Percentiles rank a stretch among this genome's conserved stretches.
Evolutionary conservation across 2,888 invertebrate genomes (phyloP).

Genomic region (Tenthredo distinguenda): DNA sequence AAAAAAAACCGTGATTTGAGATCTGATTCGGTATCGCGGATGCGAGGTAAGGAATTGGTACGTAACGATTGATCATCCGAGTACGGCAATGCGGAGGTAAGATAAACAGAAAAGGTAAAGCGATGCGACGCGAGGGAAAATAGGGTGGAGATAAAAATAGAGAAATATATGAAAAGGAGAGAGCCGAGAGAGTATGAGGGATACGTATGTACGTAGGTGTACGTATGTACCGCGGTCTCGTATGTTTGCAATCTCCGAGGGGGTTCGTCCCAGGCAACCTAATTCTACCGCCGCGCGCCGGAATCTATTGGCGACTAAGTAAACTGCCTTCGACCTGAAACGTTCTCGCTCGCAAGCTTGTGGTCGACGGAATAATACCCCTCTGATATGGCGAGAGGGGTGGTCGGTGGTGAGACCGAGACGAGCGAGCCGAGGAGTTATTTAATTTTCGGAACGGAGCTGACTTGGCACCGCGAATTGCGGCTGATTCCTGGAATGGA

Average conservation of each 20-base stretch:
- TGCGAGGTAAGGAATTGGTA: not conserved
- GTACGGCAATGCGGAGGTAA: not conserved
- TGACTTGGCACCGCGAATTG: slow-evolving; percentile 68
- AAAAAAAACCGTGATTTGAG: not conserved
- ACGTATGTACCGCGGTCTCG: not conserved
- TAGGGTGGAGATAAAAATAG: not conserved
- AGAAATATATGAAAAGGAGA: not conserved
- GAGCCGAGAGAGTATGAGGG: not conserved
- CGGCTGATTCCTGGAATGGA: slow-evolving; percentile 65
- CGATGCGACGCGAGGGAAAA: not conserved
- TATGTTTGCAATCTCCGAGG: slow-evolving; percentile 51
- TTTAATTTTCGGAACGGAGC: slow-evolving; percentile 69
- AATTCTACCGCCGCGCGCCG: slow-evolving; percentile 57
- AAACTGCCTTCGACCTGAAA: slow-evolving; percentile 56
- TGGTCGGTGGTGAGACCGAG: slow-evolving; percentile 9
- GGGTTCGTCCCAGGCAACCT: slow-evolving; percentile 53
- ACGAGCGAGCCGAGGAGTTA: slow-evolving; percentile 62
- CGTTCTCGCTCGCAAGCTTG: slow-evolving; percentile 23
- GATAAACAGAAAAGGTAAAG: not conserved
- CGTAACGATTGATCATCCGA: not conserved
- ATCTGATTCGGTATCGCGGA: not conserved
- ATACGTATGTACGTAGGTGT: not conserved
- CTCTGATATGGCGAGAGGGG: not conserved
- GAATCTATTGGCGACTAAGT: slow-evolving; percentile 62
- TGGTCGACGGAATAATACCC: slow-evolving; percentile 31